Evolutionary conservation across 1,140 invertebrate species (phyloP).

Genomic region (Eumaeus atala): DNA sequence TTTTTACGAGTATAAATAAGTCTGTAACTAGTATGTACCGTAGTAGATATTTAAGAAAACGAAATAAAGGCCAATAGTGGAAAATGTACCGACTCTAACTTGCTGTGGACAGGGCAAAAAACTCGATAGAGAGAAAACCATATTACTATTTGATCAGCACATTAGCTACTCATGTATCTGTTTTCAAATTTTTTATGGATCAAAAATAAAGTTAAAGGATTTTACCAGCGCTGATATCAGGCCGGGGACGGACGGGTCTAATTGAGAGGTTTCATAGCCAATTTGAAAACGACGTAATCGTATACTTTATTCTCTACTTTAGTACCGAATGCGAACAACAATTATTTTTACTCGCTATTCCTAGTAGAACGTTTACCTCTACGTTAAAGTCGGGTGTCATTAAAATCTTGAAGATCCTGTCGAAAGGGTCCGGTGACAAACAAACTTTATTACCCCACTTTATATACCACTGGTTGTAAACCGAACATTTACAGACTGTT

Average conservation of each 20-base stretch:
- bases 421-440: conserved; percentile 20
- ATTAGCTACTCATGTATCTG: too few relatives aligned
- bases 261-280: conserved; percentile 9
- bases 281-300: background rate
- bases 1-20: too few relatives aligned
- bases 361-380: conserved; percentile 9
- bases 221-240: background rate
- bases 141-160: too few relatives aligned
- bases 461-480: background rate
- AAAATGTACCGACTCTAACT: too few relatives aligned
- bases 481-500: conserved; percentile 8
- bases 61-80: too few relatives aligned
- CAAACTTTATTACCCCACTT: conserved; percentile 15
- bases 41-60: too few relatives aligned
- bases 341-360: conserved; percentile 50
- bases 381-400: conserved; percentile 13
- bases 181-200: too few relatives aligned
- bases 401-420: conserved; percentile 15
- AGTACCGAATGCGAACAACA: conserved; percentile 48
- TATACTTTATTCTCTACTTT: conserved; percentile 39
- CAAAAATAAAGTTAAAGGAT: too few relatives aligned
- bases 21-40: too few relatives aligned
- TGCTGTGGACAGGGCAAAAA: too few relatives aligned
- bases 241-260: background rate
- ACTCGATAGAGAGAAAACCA: too few relatives aligned